phyloP scores from a whole-genome alignment of 1,140 invertebrate genomes.

The Anastrepha obliqua region DNA sequence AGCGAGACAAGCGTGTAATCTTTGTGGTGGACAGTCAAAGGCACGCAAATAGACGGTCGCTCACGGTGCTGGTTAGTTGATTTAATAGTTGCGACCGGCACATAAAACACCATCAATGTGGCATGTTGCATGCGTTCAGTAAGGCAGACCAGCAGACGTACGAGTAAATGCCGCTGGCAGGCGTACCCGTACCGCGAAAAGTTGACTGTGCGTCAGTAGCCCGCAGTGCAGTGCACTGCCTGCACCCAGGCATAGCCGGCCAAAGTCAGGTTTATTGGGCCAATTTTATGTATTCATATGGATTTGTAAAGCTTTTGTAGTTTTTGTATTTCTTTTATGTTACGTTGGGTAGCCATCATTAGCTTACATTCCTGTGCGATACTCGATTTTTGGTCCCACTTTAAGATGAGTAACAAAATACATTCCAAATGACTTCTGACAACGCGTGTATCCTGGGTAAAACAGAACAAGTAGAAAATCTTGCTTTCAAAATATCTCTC shows the following conservation, averaged over 20 bases:
- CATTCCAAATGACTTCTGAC: too few relatives aligned
- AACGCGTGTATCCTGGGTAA: too few relatives aligned
- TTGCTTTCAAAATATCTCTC: too few relatives aligned
- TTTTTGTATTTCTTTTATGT: neutral
- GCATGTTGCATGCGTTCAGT: neutral
- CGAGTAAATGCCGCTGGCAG: neutral
- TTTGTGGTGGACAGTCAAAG: neutral
- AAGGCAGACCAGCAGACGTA: neutral
- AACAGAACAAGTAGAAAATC: too few relatives aligned
- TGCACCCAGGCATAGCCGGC: neutral
- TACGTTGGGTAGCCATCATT: neutral
- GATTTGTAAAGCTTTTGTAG: neutral
- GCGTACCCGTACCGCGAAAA: neutral
- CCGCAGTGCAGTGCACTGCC: too few relatives aligned
- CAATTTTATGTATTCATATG: neutral
- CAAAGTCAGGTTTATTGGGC: slow-evolving; percentile 48
- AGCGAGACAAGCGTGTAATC: slow-evolving; percentile 13
- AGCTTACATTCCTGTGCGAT: neutral
- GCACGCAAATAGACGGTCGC: too few relatives aligned
- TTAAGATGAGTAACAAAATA: too few relatives aligned
- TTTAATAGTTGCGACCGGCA: neutral
- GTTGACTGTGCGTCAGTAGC: neutral
- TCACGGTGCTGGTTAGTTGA: neutral
- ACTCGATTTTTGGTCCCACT: too few relatives aligned
- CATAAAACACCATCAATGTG: neutral